Percentiles rank a stretch among this genome's conserved stretches.
phyloP scores from a whole-genome alignment of 2,797 vertebrate genomes.

The Loriculus beryllinus region DNA sequence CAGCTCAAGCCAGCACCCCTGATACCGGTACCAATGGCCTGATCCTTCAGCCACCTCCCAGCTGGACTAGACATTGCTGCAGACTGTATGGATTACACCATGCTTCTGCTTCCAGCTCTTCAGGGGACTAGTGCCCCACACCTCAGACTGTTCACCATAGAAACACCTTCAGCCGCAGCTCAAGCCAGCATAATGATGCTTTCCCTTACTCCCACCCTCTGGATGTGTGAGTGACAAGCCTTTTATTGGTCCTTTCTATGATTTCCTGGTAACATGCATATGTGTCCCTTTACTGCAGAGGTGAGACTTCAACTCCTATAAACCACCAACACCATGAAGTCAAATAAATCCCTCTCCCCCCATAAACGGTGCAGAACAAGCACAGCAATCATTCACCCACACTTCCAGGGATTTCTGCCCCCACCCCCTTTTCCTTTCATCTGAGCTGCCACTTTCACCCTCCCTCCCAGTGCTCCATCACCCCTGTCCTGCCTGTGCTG shows the following conservation, averaged over 20 bases:
- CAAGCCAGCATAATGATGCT: rapidly evolving
- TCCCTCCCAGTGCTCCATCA: neutral
- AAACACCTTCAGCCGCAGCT: neutral
- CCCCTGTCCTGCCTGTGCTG: neutral
- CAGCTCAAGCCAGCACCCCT: rapidly evolving
- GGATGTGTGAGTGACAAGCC: neutral
- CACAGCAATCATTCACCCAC: neutral
- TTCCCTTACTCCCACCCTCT: neutral
- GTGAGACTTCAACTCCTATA: constrained; percentile 27
- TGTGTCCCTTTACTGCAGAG: constrained; percentile 22
- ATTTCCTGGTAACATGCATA: neutral
- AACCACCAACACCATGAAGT: neutral
- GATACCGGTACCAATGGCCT: rapidly evolving
- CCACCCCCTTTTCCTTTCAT: neutral
- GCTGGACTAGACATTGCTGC: neutral
- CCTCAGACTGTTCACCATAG: neutral
- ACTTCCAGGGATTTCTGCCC: neutral
- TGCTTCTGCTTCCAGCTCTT: neutral
- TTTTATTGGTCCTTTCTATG: neutral
- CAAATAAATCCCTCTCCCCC: neutral
- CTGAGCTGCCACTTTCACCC: neutral
- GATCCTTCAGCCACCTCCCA: neutral
- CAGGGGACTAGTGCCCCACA: rapidly evolving
- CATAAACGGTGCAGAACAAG: neutral
- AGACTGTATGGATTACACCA: neutral